phyloP scores from a whole-genome alignment of 2,888 invertebrate species.

The Caenorhabditis virilis region DNA sequence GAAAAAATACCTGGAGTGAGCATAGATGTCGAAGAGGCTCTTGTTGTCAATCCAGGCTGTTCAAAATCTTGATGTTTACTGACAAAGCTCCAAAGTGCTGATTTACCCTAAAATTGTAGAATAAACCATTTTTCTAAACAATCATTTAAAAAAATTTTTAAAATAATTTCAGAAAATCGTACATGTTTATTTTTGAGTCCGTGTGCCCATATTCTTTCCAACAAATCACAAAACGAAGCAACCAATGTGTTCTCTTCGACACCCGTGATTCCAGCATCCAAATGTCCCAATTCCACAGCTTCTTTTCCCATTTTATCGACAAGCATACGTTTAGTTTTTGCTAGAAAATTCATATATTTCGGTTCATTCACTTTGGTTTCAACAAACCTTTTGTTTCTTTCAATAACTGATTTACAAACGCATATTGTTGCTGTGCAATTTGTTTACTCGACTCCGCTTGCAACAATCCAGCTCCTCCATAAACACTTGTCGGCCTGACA shows the following conservation, averaged over 20 bases:
- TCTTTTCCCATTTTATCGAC: constrained; percentile 96
- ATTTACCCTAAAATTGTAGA: too few relatives aligned
- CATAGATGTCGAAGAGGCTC: constrained; percentile 60
- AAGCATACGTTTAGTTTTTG: constrained; percentile 91
- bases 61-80: constrained; percentile 82
- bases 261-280: constrained; percentile 76
- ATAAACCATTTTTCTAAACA: constrained; percentile 28
- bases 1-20: constrained; percentile 72
- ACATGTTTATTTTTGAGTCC: constrained; percentile 89
- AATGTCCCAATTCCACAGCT: constrained; percentile 89
- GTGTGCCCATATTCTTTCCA: constrained; percentile 97
- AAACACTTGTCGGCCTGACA: constrained; percentile 40
- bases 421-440: constrained; percentile 94
- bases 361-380: neutral
- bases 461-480: constrained; percentile 49
- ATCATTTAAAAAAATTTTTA: neutral
- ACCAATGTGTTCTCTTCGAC: constrained; percentile 95
- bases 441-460: constrained; percentile 76
- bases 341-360: constrained; percentile 35
- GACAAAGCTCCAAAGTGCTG: constrained; percentile 93
- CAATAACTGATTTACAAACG: constrained; percentile 93
- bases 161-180: constrained; percentile 4
- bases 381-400: constrained; percentile 76
- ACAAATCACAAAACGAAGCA: constrained; percentile 92
- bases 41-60: constrained; percentile 53